Evolutionary conservation across 1,140 invertebrate genomes (phyloP).

Genomic region (Ericerus pela): DNA sequence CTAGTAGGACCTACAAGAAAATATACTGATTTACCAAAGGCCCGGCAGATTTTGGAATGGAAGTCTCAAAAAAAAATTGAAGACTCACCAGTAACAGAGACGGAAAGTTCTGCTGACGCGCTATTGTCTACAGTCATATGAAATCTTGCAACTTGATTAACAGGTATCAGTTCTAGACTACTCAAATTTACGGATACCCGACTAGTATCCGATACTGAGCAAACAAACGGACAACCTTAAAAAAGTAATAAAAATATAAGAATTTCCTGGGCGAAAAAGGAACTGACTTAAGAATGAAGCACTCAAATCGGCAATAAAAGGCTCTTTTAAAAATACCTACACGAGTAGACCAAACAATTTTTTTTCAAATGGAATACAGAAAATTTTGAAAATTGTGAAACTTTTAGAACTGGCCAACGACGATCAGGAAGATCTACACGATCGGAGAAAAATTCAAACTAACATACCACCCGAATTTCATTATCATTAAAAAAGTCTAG

Average conservation of each 20-base stretch:
- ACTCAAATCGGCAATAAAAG: too few species aligned
- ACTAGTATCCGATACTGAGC: slow-evolving; percentile 63
- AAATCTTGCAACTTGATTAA: slow-evolving; percentile 72
- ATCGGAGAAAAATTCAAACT: too few species aligned
- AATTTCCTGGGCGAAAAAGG: too few species aligned
- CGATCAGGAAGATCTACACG: too few species aligned
- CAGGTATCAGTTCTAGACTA: slow-evolving; percentile 72
- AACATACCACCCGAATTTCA: too few species aligned
- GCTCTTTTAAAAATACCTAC: too few species aligned
- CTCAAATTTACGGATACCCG: slow-evolving; percentile 59
- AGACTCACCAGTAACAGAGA: slow-evolving; percentile 56
- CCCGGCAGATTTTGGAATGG: background rate
- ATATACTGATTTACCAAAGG: slow-evolving; percentile 9
- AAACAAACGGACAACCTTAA: slow-evolving; percentile 70
- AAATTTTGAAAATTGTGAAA: too few species aligned
- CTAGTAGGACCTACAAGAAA: slow-evolving; percentile 42
- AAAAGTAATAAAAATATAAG: slow-evolving; percentile 14
- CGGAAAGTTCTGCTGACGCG: slow-evolving; percentile 60
- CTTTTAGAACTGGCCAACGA: too few species aligned
- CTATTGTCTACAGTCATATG: slow-evolving; percentile 69
- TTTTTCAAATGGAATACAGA: too few species aligned
- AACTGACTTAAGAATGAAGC: too few species aligned
- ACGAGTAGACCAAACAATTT: too few species aligned
- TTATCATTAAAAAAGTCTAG: too few species aligned
- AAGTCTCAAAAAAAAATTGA: background rate